Percentiles rank a stretch among this genome's conserved stretches.
phyloP scores from a whole-genome alignment of 1,140 invertebrate genomes.

The Phenacoccus solenopsis region DNA sequence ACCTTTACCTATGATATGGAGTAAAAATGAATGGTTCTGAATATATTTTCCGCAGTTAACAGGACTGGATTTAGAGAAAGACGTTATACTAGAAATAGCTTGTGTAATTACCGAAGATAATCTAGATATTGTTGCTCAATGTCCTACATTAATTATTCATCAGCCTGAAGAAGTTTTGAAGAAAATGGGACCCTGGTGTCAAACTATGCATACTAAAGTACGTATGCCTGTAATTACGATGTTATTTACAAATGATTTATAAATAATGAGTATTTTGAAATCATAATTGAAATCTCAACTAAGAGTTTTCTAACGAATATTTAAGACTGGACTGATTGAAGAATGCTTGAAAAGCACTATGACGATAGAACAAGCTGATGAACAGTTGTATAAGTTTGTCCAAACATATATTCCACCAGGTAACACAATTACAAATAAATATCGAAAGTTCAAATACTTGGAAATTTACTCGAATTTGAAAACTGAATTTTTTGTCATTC shows the following conservation, averaged over 20 bases:
- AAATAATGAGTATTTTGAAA: no score
- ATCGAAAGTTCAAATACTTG: no score
- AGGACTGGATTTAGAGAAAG: conserved; percentile 57
- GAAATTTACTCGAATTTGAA: no score
- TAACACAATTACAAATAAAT: neutral
- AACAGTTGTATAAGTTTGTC: conserved; percentile 33
- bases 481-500: no score
- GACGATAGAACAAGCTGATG: conserved; percentile 41
- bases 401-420: conserved; percentile 19
- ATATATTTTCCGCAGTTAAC: conserved; percentile 64
- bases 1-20: conserved; percentile 38
- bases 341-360: conserved; percentile 42
- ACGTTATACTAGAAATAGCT: conserved; percentile 77
- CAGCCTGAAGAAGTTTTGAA: conserved; percentile 58
- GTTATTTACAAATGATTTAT: conserved; percentile 6
- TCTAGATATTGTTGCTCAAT: conserved; percentile 63
- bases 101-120: conserved; percentile 74
- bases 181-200: conserved; percentile 74
- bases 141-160: conserved; percentile 66
- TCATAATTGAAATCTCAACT: neutral
- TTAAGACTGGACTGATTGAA: conserved; percentile 32
- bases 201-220: conserved; percentile 57
- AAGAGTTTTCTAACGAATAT: neutral
- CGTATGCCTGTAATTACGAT: conserved; percentile 21
- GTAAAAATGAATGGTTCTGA: no score